Conservation (phyloP, 1,140 invertebrate species). For the Muscidifurax raptorellus region DNA sequence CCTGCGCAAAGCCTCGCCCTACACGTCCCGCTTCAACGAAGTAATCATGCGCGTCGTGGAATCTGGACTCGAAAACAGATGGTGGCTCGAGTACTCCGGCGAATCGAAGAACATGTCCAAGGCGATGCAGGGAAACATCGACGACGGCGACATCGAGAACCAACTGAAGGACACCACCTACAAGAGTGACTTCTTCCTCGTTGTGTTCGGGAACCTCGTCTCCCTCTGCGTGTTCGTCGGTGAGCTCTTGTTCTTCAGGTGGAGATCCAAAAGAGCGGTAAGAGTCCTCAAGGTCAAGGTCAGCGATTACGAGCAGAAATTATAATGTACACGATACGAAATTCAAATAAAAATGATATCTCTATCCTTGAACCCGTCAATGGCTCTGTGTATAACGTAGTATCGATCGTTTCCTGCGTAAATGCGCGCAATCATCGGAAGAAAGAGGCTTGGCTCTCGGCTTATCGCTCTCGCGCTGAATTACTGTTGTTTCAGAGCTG, state of each 20-base stretch:
- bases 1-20: conserved; percentile 26
- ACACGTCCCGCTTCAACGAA: conserved; percentile 3
- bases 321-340: too few relatives aligned
- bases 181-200: not conserved
- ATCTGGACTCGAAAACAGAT: not conserved
- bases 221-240: not conserved
- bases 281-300: too few relatives aligned
- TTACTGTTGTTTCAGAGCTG: too few relatives aligned
- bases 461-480: too few relatives aligned
- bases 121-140: not conserved
- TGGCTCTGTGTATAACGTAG: not conserved
- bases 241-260: not conserved
- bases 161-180: not conserved
- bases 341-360: not conserved
- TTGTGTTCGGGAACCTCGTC: not conserved
- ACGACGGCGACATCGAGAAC: not conserved
- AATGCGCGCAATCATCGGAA: not conserved
- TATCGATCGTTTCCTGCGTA: not conserved
- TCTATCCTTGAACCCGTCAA: not conserved
- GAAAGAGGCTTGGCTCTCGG: too few relatives aligned
- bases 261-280: not conserved
- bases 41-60: not conserved
- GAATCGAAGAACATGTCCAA: not conserved
- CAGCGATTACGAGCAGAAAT: too few relatives aligned
- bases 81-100: not conserved